phyloP scores from a whole-genome alignment of 2,113 vertebrate genomes.

The Ceratotherium simum region DNA sequence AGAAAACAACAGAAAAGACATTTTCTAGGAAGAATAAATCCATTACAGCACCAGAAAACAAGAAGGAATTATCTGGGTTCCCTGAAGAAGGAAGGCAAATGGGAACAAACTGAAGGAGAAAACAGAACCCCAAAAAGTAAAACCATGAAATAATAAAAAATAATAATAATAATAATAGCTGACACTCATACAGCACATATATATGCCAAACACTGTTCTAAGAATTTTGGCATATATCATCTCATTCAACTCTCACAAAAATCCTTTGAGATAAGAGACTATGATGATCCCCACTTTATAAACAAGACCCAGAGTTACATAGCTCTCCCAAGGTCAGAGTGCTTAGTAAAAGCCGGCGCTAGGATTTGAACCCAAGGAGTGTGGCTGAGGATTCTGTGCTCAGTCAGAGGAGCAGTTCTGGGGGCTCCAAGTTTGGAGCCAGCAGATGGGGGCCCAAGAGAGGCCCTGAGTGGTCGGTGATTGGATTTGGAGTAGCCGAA shows the following conservation, averaged over 20 bases:
- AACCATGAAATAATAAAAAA: not conserved
- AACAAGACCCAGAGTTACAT: not conserved
- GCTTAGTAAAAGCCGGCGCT: too few relatives aligned
- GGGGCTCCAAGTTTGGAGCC: not conserved
- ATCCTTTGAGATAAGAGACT: not conserved
- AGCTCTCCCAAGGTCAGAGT: not conserved
- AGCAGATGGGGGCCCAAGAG: not conserved
- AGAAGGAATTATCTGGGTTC: not conserved
- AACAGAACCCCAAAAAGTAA: not conserved
- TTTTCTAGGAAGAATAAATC: constrained; percentile 40
- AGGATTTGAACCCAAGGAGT: not conserved
- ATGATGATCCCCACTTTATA: not conserved
- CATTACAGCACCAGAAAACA: not conserved
- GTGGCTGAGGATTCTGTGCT: not conserved
- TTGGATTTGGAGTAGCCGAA: not conserved
- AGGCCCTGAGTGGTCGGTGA: not conserved
- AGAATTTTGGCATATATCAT: not conserved
- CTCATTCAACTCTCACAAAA: constrained; percentile 3
- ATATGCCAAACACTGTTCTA: not conserved
- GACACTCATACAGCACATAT: not conserved
- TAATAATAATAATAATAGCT: not conserved
- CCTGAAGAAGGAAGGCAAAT: not conserved
- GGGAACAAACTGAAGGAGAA: not conserved
- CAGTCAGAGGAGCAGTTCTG: not conserved
- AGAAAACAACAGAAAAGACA: not conserved